These are phyloP conservation scores for Pediacus dermestoides DNA, from an alignment of 2,888 invertebrate species.

Conservation along the genomic window DNA sequence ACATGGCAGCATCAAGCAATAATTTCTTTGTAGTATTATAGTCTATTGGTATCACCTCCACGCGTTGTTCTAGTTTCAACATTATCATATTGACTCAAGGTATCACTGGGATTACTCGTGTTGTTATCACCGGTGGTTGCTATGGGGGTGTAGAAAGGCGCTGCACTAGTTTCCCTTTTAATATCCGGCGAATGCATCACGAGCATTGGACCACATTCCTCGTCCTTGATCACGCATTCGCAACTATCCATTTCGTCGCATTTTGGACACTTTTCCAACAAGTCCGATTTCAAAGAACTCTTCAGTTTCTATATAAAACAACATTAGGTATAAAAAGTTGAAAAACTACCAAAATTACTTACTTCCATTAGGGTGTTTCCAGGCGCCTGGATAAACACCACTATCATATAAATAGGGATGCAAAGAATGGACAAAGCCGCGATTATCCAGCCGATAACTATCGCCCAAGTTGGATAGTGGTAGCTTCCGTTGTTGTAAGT, in stretches of 20 bases:
- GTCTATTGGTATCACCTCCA: no score
- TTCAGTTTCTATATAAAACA: slow-evolving; percentile 66
- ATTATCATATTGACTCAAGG: slow-evolving; percentile 31
- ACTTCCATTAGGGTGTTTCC: slow-evolving; percentile 74
- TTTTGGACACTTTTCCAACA: slow-evolving; percentile 66
- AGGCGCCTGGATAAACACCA: slow-evolving; percentile 65
- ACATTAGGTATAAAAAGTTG: no score
- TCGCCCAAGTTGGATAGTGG: slow-evolving; percentile 80
- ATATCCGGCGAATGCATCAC: slow-evolving; percentile 32
- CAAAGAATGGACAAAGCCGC: slow-evolving; percentile 78
- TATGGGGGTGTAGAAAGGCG: neutral
- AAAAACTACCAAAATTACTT: no score
- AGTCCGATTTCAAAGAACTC: slow-evolving; percentile 69
- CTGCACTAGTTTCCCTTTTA: slow-evolving; percentile 9
- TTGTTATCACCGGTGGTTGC: slow-evolving; percentile 5
- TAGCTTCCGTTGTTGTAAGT: slow-evolving; percentile 78
- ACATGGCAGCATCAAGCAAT: no score
- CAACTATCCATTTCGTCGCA: slow-evolving; percentile 79
- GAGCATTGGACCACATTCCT: slow-evolving; percentile 39
- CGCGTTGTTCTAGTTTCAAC: no score
- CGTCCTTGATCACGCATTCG: slow-evolving; percentile 55
- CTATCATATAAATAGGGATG: slow-evolving; percentile 78
- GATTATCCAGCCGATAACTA: slow-evolving; percentile 81
- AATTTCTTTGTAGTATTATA: no score
- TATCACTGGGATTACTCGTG: slow-evolving; percentile 19